Evolutionary conservation across 2,113 vertebrate species (phyloP).

Genomic region (Serilophus lunatus): DNA sequence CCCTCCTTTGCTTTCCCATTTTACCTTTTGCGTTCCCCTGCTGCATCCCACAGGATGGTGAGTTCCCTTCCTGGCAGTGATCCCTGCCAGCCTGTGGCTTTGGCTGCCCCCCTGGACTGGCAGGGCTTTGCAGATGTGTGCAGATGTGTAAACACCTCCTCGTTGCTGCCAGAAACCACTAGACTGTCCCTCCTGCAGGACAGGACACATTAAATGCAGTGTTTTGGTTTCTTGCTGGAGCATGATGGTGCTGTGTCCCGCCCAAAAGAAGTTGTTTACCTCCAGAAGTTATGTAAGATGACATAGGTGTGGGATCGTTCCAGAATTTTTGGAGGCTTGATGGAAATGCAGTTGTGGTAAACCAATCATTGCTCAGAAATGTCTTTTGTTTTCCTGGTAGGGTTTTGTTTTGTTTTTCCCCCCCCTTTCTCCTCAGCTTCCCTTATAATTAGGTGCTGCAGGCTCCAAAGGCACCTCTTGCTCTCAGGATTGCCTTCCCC

Average conservation of each 20-base stretch:
- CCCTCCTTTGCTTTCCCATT: neutral
- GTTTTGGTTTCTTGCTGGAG: neutral
- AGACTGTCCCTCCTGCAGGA: neutral
- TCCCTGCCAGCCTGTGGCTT: neutral
- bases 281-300: neutral
- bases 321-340: neutral
- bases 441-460: neutral
- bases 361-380: neutral
- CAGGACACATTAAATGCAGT: neutral
- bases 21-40: neutral
- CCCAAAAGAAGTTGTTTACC: neutral
- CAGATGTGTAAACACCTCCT: neutral
- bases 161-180: neutral
- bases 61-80: neutral
- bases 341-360: neutral
- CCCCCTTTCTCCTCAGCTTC: neutral
- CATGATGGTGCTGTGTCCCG: neutral
- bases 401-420: fast-evolving
- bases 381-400: neutral
- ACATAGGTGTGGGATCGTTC: neutral
- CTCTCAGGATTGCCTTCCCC: neutral
- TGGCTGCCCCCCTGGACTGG: neutral
- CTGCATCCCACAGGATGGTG: neutral
- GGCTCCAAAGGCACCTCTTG: neutral
- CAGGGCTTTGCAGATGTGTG: neutral